Evolutionary conservation across 1,140 invertebrate genomes (phyloP).

Genomic region (Varroa destructor): DNA sequence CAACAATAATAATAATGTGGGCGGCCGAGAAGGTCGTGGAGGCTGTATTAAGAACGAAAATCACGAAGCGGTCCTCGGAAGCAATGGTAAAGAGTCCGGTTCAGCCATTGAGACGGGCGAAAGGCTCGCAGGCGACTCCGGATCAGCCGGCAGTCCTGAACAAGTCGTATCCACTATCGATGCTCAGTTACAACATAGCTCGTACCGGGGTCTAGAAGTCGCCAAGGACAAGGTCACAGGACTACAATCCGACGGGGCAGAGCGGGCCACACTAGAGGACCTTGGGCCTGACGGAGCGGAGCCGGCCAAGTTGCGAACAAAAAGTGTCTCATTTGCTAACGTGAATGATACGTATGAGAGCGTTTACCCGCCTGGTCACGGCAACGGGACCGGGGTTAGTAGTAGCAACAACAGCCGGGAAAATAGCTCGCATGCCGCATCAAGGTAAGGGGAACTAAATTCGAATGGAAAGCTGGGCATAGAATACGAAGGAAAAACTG

Average conservation of each 20-base stretch:
- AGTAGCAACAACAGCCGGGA: not conserved
- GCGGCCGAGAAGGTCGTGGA: slow-evolving; percentile 38
- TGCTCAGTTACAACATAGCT: slow-evolving; percentile 9
- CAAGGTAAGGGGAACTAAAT: not conserved
- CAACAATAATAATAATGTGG: slow-evolving; percentile 42
- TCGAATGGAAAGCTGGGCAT: not conserved
- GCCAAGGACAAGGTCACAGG: slow-evolving; percentile 8
- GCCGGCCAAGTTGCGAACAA: slow-evolving; percentile 12
- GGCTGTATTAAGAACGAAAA: slow-evolving; percentile 40
- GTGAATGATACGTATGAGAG: slow-evolving; percentile 12
- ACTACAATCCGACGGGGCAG: slow-evolving; percentile 1
- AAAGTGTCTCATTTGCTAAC: slow-evolving; percentile 16
- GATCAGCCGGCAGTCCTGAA: not conserved
- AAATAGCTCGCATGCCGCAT: slow-evolving; percentile 7
- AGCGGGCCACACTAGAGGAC: not conserved
- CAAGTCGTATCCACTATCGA: slow-evolving; percentile 25
- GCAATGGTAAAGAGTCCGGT: slow-evolving; percentile 34
- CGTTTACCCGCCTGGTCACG: not conserved
- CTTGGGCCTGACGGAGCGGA: not conserved
- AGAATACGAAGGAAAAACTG: slow-evolving; percentile 30
- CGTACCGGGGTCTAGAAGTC: slow-evolving; percentile 8
- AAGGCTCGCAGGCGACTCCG: not conserved
- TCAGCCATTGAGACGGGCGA: not conserved
- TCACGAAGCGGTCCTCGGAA: slow-evolving; percentile 37
- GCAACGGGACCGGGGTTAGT: not conserved